phyloP scores from a whole-genome alignment of 2,797 vertebrate species.

The Channa striata region DNA sequence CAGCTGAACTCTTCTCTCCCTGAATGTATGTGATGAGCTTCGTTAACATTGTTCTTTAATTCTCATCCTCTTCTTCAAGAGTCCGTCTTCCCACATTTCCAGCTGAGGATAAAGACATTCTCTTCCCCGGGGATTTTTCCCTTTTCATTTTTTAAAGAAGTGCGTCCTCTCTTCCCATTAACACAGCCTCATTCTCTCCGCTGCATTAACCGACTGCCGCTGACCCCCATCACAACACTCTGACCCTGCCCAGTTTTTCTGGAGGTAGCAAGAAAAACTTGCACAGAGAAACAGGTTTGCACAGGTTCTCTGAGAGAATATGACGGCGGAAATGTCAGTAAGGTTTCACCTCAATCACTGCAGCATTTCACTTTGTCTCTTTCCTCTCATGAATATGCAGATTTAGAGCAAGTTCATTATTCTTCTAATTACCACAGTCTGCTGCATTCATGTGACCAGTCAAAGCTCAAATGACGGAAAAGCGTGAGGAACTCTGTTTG shows the following conservation, averaged over 20 bases:
- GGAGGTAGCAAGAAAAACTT: not conserved
- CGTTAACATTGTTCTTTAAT: too few species aligned
- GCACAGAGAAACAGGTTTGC: not conserved
- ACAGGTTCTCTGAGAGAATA: not conserved
- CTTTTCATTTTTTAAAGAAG: not conserved
- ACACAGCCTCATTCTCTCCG: not conserved
- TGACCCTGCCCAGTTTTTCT: constrained; percentile 32
- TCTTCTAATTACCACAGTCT: not conserved
- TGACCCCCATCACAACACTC: constrained; percentile 43
- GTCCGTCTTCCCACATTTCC: not conserved
- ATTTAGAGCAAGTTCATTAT: not conserved
- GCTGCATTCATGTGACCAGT: not conserved
- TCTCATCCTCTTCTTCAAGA: not conserved
- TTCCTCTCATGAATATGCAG: not conserved
- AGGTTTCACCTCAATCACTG: not conserved
- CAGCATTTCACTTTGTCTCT: not conserved
- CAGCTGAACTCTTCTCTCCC: too few species aligned
- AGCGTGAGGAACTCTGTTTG: not conserved
- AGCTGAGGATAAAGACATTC: not conserved
- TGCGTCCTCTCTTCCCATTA: not conserved
- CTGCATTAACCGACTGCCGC: constrained; percentile 31
- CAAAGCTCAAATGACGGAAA: not conserved
- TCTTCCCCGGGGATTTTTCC: not conserved
- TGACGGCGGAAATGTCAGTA: not conserved
- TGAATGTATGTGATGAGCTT: too few species aligned